Evolutionary conservation across 2,113 vertebrate genomes (phyloP).

Genomic region (Neogale vison): DNA sequence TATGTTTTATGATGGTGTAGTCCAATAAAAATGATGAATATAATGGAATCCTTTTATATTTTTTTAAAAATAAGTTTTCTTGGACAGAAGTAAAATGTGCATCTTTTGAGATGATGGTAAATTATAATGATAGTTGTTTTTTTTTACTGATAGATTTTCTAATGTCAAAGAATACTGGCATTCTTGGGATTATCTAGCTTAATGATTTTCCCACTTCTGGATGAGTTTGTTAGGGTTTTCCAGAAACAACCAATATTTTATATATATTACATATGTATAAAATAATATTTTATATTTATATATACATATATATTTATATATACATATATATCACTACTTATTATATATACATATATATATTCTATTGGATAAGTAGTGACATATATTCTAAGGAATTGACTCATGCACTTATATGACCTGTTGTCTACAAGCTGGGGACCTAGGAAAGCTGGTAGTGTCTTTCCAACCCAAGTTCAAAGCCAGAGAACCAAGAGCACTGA

Average conservation of each 20-base stretch:
- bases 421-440: background rate
- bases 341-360: background rate
- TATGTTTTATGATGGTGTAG: background rate
- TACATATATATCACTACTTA: too few species aligned
- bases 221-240: background rate
- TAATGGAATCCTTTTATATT: constrained; percentile 15
- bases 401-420: background rate
- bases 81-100: background rate
- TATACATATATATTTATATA: background rate
- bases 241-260: background rate
- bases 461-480: background rate
- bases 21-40: constrained; percentile 44
- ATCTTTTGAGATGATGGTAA: background rate
- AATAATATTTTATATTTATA: background rate
- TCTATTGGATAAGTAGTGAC: background rate
- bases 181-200: background rate
- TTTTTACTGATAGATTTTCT: background rate
- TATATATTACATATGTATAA: too few species aligned
- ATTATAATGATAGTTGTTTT: background rate
- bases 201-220: background rate
- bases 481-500: background rate
- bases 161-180: background rate
- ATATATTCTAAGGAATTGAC: background rate
- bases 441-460: background rate
- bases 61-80: background rate